Base-by-base conservation (phyloP, 2,888 invertebrate species). In the Heliothis peltigera region DNA sequence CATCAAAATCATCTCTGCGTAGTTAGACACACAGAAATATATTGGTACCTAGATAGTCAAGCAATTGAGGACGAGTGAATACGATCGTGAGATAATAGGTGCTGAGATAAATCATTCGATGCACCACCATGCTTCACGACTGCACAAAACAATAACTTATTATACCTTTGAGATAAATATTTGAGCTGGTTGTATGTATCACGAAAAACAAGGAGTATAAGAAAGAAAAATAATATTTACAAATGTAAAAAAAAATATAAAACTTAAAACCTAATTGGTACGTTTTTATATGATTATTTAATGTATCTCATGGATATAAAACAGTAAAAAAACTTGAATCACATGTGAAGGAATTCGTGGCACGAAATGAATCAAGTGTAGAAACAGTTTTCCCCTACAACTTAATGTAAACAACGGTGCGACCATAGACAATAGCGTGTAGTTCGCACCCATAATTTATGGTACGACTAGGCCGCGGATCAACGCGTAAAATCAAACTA, bases 401-500 rank as follows among this genome's bases (percentile, higher is more conserved):
- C 57, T 59, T 53, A 32, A 54, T 55, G 49, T 57, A 48, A 58
- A 59, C 43, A 62, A 75, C 62, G 19, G 47, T 22, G 47, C 42
- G 46, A 47, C 64, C 56, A 70, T 49, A 74, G 59, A 75, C 76
- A 74, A 75, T 55, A 55, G 49, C 53, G 48, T 55, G 22, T 44
- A 57, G 65, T 49, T 70, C 42, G 56, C 76, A 60, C 51, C 19
- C 63, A 58, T 54, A 44, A 61, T 63, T 63, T 71, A 75, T 53
- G 58, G 58, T 49, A 47, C 18, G 52, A 46, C 59, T 52, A 55
- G 19, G 54, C 44, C 25, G 22, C 46, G 54, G 63, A 69, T 77
- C 76, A 70, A 46, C 60, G 61, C 51, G 42, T 66, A 66, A 56
- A 57, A 47, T 60, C 25, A 52, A 76, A 77, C 62, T 77, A 62